phyloP scores from a whole-genome alignment of 2,113 vertebrate species.

The Lethenteron camtschaticum region DNA sequence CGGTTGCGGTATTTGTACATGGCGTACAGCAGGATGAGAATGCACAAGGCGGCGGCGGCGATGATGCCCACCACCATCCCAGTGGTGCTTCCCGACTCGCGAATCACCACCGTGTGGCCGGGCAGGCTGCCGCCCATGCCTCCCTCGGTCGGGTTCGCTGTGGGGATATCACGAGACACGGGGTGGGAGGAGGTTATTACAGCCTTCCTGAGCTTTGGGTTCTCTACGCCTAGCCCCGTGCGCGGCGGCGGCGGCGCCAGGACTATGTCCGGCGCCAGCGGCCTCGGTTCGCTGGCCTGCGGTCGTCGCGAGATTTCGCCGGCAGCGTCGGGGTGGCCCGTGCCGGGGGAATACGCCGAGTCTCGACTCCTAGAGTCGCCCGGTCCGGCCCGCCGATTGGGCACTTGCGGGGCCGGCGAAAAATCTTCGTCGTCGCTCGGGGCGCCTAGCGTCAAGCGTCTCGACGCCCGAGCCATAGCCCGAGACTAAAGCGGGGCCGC shows the following conservation, averaged over 20 bases:
- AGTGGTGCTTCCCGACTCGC: conserved; percentile 85
- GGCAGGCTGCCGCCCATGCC: conserved; percentile 45
- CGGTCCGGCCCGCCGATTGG: no score
- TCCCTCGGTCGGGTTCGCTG: conserved; percentile 71
- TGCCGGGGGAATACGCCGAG: background rate
- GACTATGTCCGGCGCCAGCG: background rate
- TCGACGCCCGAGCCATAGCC: no score
- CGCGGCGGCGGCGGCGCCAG: background rate
- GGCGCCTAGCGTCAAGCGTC: no score
- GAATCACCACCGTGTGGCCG: conserved; percentile 56
- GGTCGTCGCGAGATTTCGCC: background rate
- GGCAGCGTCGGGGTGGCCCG: background rate
- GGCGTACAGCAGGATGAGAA: conserved; percentile 93
- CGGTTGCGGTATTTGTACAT: conserved; percentile 99
- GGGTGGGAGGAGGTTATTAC: background rate
- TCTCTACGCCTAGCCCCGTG: background rate
- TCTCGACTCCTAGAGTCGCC: background rate
- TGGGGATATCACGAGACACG: conserved; percentile 16
- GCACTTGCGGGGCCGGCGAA: no score
- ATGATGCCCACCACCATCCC: conserved; percentile 98
- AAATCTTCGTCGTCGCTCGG: no score
- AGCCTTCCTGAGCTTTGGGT: background rate
- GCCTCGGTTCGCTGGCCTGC: background rate
- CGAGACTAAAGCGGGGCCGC: background rate
- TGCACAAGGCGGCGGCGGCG: conserved; percentile 74